Base-by-base conservation (phyloP, 2,888 invertebrate genomes). In the Epistrophe eligans region DNA sequence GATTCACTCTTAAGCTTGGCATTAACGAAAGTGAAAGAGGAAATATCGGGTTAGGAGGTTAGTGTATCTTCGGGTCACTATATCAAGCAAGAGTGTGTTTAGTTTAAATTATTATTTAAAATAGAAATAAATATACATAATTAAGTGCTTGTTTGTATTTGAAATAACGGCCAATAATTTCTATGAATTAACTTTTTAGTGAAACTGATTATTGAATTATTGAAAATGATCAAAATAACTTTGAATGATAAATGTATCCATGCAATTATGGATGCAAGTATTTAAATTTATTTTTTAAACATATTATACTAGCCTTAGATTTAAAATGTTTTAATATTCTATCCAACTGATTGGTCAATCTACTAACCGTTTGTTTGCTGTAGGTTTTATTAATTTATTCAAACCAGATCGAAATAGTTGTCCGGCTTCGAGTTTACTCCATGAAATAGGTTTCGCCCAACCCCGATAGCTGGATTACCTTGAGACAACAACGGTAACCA, bases 401-500 rank as follows among this genome's bases (percentile, higher is more conserved):
- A 77, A 85, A 85, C 73, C 72, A 77, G 81, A 85, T 85, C 84
- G 67, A 40, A 79, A 52, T 64, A 48, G 76, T 71, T 43, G 77
- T 70, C 58, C 58, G 32, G 40, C 48, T 66, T 77, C 32, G 74
- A 74, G 76, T 66, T 71, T 28, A 70, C 72, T 76, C 19, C 71
- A 77, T 58, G 58, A 48, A 72, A 76, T 84, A 62, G 58, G 52
- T 76, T 76, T 71, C 66, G 71, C 84, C 84, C 84, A 72, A 35
- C 71, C 72, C 77, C 32, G 74, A 60, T 77, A 81, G 71, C 67
- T 85, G 67, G 84, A 85, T 85, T 74, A 81, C 84, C 84, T 85
- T 85, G 84, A 81, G 84, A 77, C 77, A 80, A 48, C 79, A 85
- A 85, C 84, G 81, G 84, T 72, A 70, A 85, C 73, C 77, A 85